These are phyloP conservation scores for Dendrocincla tyrannina DNA, from an alignment of 2,797 vertebrate genomes.

Conservation along the genomic window DNA sequence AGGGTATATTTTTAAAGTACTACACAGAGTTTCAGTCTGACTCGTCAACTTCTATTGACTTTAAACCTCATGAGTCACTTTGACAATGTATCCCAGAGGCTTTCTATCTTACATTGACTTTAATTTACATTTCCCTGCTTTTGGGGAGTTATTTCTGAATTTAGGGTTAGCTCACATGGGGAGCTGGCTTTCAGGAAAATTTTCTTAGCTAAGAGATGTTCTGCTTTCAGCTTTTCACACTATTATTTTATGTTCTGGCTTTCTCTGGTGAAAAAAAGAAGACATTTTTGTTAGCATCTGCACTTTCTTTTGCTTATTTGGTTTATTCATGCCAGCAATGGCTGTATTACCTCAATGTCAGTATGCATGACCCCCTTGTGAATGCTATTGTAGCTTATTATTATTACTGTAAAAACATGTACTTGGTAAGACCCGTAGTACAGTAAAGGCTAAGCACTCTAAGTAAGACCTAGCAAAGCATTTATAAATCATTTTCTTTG, in stretches of 20 bases:
- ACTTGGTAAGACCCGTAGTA: not conserved
- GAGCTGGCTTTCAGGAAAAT: not conserved
- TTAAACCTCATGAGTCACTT: conserved; percentile 66
- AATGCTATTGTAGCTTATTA: not conserved
- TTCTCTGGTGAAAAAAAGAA: not conserved
- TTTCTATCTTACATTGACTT: conserved; percentile 33
- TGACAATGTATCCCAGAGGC: conserved; percentile 52
- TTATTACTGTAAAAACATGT: not conserved
- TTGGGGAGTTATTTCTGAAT: not conserved
- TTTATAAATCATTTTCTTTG: not conserved
- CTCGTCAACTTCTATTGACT: conserved; percentile 64
- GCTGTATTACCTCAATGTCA: not conserved
- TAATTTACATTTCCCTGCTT: conserved; percentile 31
- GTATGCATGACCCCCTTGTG: not conserved
- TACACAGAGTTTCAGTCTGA: conserved; percentile 14
- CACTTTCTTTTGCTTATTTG: not conserved
- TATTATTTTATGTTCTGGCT: not conserved
- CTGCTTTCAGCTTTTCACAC: not conserved
- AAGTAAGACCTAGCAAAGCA: not conserved
- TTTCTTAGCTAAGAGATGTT: not conserved
- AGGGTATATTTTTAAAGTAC: conserved; percentile 56
- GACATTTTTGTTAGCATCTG: not conserved
- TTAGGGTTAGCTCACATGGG: not conserved
- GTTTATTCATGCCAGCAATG: not conserved
- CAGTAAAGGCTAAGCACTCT: not conserved